Conservation (phyloP, 2,888 invertebrate genomes). For the Tipula unca region DNA sequence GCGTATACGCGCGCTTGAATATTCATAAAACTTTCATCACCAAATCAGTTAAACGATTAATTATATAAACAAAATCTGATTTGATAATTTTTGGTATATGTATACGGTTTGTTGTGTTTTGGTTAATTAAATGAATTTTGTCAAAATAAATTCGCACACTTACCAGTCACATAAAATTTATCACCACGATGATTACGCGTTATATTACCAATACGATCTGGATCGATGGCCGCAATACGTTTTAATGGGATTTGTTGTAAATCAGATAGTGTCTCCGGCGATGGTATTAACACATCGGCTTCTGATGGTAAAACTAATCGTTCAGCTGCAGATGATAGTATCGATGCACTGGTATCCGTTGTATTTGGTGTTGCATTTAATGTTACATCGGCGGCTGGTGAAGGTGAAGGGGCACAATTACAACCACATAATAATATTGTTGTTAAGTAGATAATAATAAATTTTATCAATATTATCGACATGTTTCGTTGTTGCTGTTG, state of each 20-base stretch:
- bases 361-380: background rate
- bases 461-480: background rate
- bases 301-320: background rate
- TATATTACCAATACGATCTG: slow-evolving; percentile 38
- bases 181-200: slow-evolving; percentile 42
- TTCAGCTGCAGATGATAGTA: background rate
- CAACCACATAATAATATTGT: background rate
- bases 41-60: background rate
- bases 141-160: slow-evolving; percentile 26
- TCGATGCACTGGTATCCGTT: too few relatives aligned
- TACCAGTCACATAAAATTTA: slow-evolving; percentile 39
- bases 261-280: background rate
- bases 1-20: too few relatives aligned
- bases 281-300: background rate
- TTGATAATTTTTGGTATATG: too few relatives aligned
- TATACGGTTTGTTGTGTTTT: too few relatives aligned
- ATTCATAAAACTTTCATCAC: background rate
- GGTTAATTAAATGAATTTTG: background rate
- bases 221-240: slow-evolving; percentile 18
- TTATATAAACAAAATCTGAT: background rate
- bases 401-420: background rate
- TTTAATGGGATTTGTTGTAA: background rate
- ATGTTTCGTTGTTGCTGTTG: background rate
- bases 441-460: background rate
- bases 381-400: background rate